A percentile compares a stretch with the other conserved stretches of the same genome.
These are phyloP conservation scores for Triplophysa yarkandensis DNA, from an alignment of 2,797 vertebrate genomes.

Conservation along the genomic window DNA sequence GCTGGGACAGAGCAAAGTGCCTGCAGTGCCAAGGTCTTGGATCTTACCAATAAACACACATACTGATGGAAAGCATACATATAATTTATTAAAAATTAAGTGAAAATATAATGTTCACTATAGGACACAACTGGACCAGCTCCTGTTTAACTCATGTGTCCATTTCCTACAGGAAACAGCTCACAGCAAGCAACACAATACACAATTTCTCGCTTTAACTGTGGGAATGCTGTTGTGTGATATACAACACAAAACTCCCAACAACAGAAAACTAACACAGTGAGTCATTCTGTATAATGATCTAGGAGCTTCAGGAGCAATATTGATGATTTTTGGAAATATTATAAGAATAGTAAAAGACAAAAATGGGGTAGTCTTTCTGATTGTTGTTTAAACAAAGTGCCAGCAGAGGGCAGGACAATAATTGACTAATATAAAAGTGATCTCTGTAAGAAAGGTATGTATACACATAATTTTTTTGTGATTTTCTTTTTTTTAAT, in stretches of 20 bases:
- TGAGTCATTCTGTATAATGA: background rate
- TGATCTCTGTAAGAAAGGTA: background rate
- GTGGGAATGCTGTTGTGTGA: background rate
- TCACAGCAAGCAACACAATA: background rate
- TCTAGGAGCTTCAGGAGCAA: background rate
- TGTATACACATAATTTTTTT: too few species aligned
- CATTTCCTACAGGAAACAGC: background rate
- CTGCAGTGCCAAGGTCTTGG: background rate
- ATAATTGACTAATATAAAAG: too few species aligned
- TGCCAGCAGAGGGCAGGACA: slow-evolving; percentile 13
- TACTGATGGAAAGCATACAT: too few species aligned
- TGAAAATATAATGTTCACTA: background rate
- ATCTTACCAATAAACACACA: background rate
- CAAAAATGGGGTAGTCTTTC: background rate
- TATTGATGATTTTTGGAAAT: background rate
- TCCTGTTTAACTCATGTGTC: background rate
- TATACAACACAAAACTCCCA: background rate
- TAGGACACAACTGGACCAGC: background rate
- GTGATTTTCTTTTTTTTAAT: too few species aligned
- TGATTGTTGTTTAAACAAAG: background rate
- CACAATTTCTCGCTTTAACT: background rate
- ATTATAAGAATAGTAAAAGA: too few species aligned
- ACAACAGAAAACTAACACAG: background rate
- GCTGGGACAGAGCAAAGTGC: background rate
- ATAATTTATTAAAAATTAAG: background rate